Evolutionary conservation across 2,888 invertebrate genomes (phyloP).

Genomic region (Lasius fuliginosus): DNA sequence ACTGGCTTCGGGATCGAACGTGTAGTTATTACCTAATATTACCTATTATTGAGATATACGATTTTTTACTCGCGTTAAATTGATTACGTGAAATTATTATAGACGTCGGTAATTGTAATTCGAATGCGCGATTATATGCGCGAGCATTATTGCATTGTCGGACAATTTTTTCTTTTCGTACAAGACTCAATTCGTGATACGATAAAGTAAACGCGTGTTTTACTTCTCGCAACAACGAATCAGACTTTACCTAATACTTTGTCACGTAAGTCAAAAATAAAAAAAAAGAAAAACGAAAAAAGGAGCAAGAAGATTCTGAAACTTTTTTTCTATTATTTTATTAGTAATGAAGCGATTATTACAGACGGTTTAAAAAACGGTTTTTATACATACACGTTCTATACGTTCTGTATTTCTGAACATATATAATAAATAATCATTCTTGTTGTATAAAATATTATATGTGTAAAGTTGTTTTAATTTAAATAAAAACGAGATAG

Average conservation of each 20-base stretch:
- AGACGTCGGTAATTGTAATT: constrained; percentile 17
- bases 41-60: constrained; percentile 9
- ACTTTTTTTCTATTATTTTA: constrained; percentile 2
- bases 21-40: constrained; percentile 44
- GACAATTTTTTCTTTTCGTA: constrained; percentile 19
- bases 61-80: constrained; percentile 17
- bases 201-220: constrained; percentile 10
- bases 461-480: constrained; percentile 18
- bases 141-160: constrained; percentile 29
- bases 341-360: constrained; percentile 22
- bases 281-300: neutral
- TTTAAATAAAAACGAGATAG: constrained; percentile 18
- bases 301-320: neutral
- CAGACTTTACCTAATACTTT: constrained; percentile 10
- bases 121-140: neutral
- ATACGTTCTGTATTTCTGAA: constrained; percentile 7
- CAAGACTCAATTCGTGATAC: constrained; percentile 34
- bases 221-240: constrained; percentile 11
- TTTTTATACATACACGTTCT: neutral
- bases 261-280: neutral
- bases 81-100: constrained; percentile 29
- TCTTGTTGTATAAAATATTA: constrained; percentile 29
- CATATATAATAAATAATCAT: constrained; percentile 18
- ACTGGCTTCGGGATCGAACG: constrained; percentile 58
- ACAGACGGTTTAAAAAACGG: neutral